A percentile compares a stretch with the other conserved stretches of the same genome.
Evolutionary conservation across 2,113 vertebrate species (phyloP).

Genomic region (Scophthalmus maximus): DNA sequence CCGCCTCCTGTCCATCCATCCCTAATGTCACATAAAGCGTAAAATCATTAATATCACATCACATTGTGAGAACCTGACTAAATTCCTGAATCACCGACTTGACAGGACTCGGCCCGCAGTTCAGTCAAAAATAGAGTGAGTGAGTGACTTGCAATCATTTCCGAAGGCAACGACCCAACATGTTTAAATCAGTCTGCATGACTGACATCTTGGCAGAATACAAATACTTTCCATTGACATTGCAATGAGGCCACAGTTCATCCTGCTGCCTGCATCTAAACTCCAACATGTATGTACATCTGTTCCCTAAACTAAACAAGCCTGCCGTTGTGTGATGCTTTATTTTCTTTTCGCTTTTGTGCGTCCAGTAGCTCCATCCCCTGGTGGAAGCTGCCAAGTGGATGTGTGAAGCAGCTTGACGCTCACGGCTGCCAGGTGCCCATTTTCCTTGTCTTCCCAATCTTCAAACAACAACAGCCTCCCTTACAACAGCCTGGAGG

Average conservation of each 20-base stretch:
- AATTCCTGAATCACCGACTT: constrained; percentile 27
- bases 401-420: constrained; percentile 59
- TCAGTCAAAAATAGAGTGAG: neutral
- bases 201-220: constrained; percentile 34
- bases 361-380: constrained; percentile 36
- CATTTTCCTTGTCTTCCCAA: constrained; percentile 68
- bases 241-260: constrained; percentile 18
- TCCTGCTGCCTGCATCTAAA: constrained; percentile 7
- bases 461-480: constrained; percentile 72
- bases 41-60: constrained; percentile 4
- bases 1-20: neutral
- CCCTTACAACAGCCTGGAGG: constrained; percentile 69
- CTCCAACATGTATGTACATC: constrained; percentile 23
- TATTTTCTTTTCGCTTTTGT: constrained; percentile 46
- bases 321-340: constrained; percentile 29
- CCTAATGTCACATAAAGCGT: neutral
- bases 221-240: constrained; percentile 15
- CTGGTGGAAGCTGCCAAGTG: constrained; percentile 53
- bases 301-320: constrained; percentile 47
- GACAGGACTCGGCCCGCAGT: neutral
- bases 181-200: constrained; percentile 12
- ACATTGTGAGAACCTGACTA: constrained; percentile 19
- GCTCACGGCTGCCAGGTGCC: constrained; percentile 71
- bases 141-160: constrained; percentile 6
- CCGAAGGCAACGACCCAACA: constrained; percentile 15